phyloP scores from a whole-genome alignment of 92 coral and sea anemone genomes.

The Actinostola sp. region DNA sequence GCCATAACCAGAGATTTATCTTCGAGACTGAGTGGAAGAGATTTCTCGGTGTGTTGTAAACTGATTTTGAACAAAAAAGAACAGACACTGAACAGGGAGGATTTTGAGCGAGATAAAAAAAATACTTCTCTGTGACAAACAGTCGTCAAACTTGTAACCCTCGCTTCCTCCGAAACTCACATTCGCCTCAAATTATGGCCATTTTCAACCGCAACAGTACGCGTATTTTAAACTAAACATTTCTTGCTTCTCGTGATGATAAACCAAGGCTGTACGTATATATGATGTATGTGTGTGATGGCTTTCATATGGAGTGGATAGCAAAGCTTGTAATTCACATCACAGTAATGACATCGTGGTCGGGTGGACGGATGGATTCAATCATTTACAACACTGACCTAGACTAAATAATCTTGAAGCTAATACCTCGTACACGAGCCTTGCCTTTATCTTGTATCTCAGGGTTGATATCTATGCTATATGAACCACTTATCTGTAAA shows the following conservation, averaged over 20 bases:
- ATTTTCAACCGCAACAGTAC: neutral
- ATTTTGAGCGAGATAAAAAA: neutral
- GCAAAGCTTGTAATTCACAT: no score
- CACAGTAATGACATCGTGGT: neutral
- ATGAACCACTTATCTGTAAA: slow-evolving; percentile 25
- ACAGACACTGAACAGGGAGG: neutral
- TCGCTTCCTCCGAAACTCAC: neutral
- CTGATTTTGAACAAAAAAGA: neutral
- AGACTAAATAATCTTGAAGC: slow-evolving; percentile 14
- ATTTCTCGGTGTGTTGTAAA: no score
- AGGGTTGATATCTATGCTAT: slow-evolving; percentile 23
- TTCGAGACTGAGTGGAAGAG: no score
- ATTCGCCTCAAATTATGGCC: neutral
- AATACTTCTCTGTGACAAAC: neutral
- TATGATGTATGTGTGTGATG: no score
- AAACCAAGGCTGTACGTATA: no score
- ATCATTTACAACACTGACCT: slow-evolving; percentile 8
- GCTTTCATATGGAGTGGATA: no score
- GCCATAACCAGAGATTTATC: no score
- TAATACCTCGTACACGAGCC: neutral
- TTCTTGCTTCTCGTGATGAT: no score
- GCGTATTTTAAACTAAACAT: no score
- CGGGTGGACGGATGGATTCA: slow-evolving; percentile 2
- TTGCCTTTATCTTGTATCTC: slow-evolving; percentile 22
- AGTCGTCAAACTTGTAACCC: slow-evolving; percentile 1